phyloP scores from a whole-genome alignment of 2,888 invertebrate species.

The Cecidostiba fungosa region DNA sequence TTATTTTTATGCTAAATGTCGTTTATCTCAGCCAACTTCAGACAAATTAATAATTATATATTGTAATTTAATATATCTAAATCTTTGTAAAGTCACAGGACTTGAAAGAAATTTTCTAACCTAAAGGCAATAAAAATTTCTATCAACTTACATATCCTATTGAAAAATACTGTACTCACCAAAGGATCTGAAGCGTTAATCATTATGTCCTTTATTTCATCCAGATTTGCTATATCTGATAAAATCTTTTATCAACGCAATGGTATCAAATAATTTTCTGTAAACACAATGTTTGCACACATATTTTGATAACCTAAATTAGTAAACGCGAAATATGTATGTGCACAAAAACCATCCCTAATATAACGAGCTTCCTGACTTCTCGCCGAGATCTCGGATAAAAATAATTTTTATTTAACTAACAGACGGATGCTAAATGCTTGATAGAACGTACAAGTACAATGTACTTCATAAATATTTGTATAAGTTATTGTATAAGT shows the following conservation, averaged over 20 bases:
- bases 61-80: too few relatives aligned
- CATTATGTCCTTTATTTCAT: conserved; percentile 91
- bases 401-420: not conserved
- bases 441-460: too few relatives aligned
- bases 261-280: not conserved
- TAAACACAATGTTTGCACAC: not conserved
- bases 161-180: conserved; percentile 81
- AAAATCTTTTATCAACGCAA: not conserved
- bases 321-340: not conserved
- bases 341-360: not conserved
- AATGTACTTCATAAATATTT: too few relatives aligned
- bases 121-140: not conserved
- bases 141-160: not conserved
- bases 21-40: too few relatives aligned
- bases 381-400: not conserved
- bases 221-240: conserved; percentile 88
- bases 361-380: not conserved
- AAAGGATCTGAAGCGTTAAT: conserved; percentile 95
- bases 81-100: not conserved
- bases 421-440: not conserved
- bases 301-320: not conserved
- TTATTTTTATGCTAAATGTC: not conserved
- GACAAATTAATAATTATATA: too few relatives aligned
- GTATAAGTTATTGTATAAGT: too few relatives aligned
- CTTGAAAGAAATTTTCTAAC: not conserved